Evolutionary conservation across 1,140 invertebrate species (phyloP), one percentile per base, ranked within the genome.

Genomic region (Trissolcus basalis): DNA sequence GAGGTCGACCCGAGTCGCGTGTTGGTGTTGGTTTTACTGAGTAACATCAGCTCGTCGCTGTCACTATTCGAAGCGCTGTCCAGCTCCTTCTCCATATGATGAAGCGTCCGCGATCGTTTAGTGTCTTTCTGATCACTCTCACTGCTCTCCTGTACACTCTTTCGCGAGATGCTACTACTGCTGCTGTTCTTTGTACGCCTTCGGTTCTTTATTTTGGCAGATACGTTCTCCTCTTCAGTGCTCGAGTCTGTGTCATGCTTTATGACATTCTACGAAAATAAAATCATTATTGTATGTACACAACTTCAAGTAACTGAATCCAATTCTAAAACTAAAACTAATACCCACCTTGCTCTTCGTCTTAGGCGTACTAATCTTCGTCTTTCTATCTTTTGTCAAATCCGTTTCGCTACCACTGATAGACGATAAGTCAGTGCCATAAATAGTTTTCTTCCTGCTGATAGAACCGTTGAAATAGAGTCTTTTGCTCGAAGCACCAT

Each of bases 401-500:
- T 87, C 89, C 27, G 90, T 89, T 68, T 93, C 92, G 79, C 90
- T 91, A 73, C 91, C 89, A 63, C 89, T 90, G 32, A 89, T 90
- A 79, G 92, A 93, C 0, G 93, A 93, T 15, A 92, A 74, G 36
- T 92, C 91, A 82, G 92, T 93, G 8, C 87, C 89, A 67, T 92
- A 93, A 45, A 93, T 86, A 74, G 90, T 91, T 78, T 92, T 91
- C 68, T 92, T 90, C 69, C 90, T 89, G 11, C 69, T 41, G 13
- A 91, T 89, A 14, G 92, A 91, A 41, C 94, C 94, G 83, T 95
- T 95, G 13, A 94, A 91, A 83, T 94, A 95, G 54, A 92, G 85
- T 79, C 92, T 92, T 80, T 93, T 94, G 79, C 90, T 92, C 2
- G 92, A 90, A 32, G 93, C 87, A 35, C 93, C 93, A 84, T 94